These are phyloP conservation scores for Galaxea fascicularis DNA, from an alignment of 92 coral and sea anemone species.

Conservation along the genomic window DNA sequence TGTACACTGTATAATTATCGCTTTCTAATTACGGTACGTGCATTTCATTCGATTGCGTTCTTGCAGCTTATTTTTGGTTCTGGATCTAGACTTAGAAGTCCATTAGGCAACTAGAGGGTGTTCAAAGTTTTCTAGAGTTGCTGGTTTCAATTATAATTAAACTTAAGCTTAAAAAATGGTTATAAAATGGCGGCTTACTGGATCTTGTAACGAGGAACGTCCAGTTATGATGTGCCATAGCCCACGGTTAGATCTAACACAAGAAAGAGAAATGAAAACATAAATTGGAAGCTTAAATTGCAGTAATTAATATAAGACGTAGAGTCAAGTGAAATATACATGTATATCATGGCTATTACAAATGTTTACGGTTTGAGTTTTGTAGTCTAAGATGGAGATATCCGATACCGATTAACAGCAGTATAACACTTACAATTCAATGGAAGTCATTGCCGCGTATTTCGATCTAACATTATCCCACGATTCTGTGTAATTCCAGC, in stretches of 20 bases:
- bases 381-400: neutral
- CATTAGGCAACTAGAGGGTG: neutral
- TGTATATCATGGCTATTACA: too few relatives aligned
- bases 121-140: too few relatives aligned
- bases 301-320: too few relatives aligned
- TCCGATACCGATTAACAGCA: neutral
- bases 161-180: too few relatives aligned
- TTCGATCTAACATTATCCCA: neutral
- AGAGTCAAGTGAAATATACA: too few relatives aligned
- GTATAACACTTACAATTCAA: conserved; percentile 43
- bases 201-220: conserved; percentile 75
- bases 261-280: neutral
- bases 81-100: neutral
- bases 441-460: conserved; percentile 10
- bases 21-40: too few relatives aligned
- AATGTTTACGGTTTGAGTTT: neutral
- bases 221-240: conserved; percentile 85
- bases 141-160: too few relatives aligned
- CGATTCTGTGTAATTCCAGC: neutral
- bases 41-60: too few relatives aligned
- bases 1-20: too few relatives aligned
- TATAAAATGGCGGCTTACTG: conserved; percentile 46
- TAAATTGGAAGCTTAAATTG: neutral
- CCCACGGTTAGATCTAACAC: conserved; percentile 72
- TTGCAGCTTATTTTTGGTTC: too few relatives aligned